phyloP scores from a whole-genome alignment of 2,797 vertebrate genomes.

The Pangasius macronema region DNA sequence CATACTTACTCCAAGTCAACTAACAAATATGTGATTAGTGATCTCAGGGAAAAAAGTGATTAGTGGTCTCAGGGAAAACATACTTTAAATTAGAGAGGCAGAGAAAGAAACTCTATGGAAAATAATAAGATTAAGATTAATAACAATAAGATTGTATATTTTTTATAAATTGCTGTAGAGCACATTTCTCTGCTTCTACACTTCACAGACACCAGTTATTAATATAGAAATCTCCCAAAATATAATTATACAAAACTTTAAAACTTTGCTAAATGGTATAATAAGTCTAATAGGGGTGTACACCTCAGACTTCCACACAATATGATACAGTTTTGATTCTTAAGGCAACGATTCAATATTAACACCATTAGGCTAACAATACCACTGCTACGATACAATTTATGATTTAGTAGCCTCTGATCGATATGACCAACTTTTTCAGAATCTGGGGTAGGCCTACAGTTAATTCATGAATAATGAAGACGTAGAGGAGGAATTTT shows the following conservation, averaged over 20 bases:
- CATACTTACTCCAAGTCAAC: background rate
- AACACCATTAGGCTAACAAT: background rate
- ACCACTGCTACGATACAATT: background rate
- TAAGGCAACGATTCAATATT: background rate
- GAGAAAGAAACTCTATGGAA: background rate
- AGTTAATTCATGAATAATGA: background rate
- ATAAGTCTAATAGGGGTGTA: background rate
- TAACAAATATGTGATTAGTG: background rate
- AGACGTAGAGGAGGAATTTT: background rate
- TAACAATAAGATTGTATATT: background rate
- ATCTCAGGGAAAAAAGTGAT: background rate
- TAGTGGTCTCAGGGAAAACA: background rate
- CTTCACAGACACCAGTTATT: background rate
- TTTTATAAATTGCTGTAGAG: background rate
- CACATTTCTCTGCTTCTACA: background rate
- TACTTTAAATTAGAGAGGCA: background rate
- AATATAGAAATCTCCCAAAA: background rate
- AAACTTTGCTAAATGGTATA: background rate
- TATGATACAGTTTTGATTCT: background rate
- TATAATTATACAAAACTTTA: background rate
- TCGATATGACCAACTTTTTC: too few species aligned
- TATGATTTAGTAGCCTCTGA: background rate
- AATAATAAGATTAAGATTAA: too few species aligned
- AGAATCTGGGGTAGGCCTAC: too few species aligned
- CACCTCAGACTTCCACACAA: background rate